These are phyloP conservation scores for Huso huso DNA, from an alignment of 2,797 vertebrate genomes.

Conservation along the genomic window DNA sequence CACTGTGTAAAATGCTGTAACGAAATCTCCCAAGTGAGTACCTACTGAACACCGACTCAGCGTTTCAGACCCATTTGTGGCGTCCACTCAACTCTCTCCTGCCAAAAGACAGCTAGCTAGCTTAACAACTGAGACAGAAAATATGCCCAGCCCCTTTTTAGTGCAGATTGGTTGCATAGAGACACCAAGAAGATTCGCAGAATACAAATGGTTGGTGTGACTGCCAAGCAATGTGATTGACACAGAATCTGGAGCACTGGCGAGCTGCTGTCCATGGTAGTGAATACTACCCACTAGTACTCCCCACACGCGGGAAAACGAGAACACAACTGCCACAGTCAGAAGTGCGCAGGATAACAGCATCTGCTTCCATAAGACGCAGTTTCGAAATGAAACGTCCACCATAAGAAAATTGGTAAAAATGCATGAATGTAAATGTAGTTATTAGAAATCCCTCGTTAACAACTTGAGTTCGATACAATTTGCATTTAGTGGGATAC, in stretches of 20 bases:
- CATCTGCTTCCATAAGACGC: no score
- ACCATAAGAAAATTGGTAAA: no score
- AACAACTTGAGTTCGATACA: no score
- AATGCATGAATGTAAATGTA: no score
- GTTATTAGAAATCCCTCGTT: no score
- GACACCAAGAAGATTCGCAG: slow-evolving; percentile 37
- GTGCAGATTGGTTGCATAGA: slow-evolving; percentile 47
- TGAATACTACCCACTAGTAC: slow-evolving; percentile 13
- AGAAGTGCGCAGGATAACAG: not conserved
- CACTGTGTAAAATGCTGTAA: slow-evolving; percentile 17
- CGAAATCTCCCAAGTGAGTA: slow-evolving; percentile 24
- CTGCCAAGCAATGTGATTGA: slow-evolving; percentile 8
- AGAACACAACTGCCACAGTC: not conserved
- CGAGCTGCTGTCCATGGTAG: slow-evolving; percentile 31
- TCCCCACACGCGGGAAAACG: slow-evolving; percentile 10
- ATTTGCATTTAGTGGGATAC: no score
- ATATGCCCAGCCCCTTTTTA: slow-evolving; percentile 44
- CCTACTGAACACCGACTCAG: slow-evolving; percentile 29
- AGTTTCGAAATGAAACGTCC: no score
- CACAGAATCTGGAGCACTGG: slow-evolving; percentile 4
- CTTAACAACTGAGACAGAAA: slow-evolving; percentile 42
- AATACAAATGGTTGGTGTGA: slow-evolving; percentile 14
- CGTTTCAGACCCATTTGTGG: slow-evolving; percentile 51
- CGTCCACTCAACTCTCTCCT: slow-evolving; percentile 40
- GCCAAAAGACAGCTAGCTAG: slow-evolving; percentile 31